Conservation (phyloP, 2,797 vertebrate genomes). For the Apodemus agrarius region DNA sequence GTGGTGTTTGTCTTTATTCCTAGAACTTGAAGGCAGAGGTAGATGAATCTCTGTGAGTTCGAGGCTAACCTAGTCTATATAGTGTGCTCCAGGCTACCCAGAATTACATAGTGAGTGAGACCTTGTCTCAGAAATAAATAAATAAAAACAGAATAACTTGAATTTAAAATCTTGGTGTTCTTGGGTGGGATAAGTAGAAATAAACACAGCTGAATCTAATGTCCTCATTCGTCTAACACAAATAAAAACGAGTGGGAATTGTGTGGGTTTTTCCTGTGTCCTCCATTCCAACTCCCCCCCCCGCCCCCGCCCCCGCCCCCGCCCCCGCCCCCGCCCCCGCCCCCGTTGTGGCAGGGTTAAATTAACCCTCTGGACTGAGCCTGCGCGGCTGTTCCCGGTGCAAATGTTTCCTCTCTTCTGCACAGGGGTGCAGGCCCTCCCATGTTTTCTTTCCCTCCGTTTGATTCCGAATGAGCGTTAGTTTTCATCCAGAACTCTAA, state of each 20-base stretch:
- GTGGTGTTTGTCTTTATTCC: background rate
- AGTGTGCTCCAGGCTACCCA: background rate
- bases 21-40: background rate
- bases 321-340: fast-evolving
- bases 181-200: constrained; percentile 24
- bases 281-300: background rate
- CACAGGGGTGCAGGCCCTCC: background rate
- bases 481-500: constrained; percentile 11
- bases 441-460: background rate
- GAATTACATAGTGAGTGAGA: background rate
- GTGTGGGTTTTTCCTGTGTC: background rate
- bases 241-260: background rate
- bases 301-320: fast-evolving
- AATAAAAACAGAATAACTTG: constrained; percentile 36
- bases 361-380: background rate
- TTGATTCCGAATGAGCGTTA: background rate
- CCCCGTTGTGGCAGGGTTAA: background rate
- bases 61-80: background rate
- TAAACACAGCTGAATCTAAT: constrained; percentile 10
- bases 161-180: constrained; percentile 30
- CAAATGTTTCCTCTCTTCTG: background rate
- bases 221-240: background rate
- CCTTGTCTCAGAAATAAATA: background rate
- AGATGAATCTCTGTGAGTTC: background rate
- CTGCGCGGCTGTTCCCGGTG: background rate